Evolutionary conservation across 2,113 vertebrate species (phyloP).

Genomic region (Salvelinus fontinalis): DNA sequence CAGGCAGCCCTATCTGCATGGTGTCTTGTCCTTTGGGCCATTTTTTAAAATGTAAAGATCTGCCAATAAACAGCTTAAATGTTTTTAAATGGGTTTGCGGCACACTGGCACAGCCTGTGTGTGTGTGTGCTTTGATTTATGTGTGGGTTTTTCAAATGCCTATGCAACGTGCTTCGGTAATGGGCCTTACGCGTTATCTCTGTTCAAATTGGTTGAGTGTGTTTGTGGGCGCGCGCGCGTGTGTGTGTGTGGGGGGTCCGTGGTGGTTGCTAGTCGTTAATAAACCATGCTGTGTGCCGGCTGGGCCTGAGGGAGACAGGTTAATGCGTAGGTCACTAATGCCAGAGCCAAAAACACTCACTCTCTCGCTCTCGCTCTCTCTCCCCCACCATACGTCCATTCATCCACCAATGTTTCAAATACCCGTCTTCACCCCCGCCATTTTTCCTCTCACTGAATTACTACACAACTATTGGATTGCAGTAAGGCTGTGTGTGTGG

Average conservation of each 20-base stretch:
- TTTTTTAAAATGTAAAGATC: constrained; percentile 31
- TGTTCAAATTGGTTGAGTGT: constrained; percentile 17
- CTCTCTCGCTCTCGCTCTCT: not conserved
- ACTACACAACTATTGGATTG: not conserved
- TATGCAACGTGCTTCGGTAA: not conserved
- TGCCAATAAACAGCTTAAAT: constrained; percentile 51
- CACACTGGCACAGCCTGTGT: constrained; percentile 29
- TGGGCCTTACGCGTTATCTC: not conserved
- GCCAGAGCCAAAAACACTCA: constrained; percentile 34
- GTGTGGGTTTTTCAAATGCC: not conserved
- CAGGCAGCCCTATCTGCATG: no score
- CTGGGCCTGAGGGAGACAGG: constrained; percentile 40
- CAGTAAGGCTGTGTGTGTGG: not conserved
- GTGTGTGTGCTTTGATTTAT: not conserved
- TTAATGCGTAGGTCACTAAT: constrained; percentile 64
- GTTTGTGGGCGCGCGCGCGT: constrained; percentile 26
- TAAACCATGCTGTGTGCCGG: constrained; percentile 56
- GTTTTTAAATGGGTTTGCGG: constrained; percentile 44
- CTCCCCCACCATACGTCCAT: constrained; percentile 17
- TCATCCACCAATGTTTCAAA: constrained; percentile 33
- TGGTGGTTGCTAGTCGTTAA: constrained; percentile 45
- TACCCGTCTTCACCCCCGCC: constrained; percentile 14
- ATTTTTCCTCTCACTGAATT: constrained; percentile 29
- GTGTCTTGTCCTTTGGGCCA: no score
- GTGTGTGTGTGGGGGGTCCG: constrained; percentile 38